Evolutionary conservation across 2,113 vertebrate genomes (phyloP).

Genomic region (Chloropsis cyanopogon): DNA sequence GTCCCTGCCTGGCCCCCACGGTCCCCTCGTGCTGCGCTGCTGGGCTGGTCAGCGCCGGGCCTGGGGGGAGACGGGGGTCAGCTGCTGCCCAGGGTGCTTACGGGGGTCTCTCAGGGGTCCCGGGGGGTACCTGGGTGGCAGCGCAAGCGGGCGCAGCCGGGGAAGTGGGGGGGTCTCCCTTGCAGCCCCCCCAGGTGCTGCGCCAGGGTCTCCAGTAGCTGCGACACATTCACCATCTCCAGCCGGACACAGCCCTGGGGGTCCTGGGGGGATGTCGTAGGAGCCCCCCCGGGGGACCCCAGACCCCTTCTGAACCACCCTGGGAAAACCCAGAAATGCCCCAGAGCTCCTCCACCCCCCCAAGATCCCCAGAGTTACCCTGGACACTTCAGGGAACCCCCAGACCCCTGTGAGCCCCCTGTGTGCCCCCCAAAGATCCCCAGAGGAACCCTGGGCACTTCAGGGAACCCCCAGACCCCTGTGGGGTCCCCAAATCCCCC

Average conservation of each 20-base stretch:
- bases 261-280: not conserved
- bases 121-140: not conserved
- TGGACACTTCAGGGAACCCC: not conserved
- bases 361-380: no score
- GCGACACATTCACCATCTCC: not conserved
- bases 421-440: no score
- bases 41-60: not conserved
- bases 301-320: not conserved
- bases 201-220: not conserved
- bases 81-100: not conserved
- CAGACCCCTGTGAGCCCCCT: no score
- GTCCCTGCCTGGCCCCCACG: not conserved
- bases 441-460: no score
- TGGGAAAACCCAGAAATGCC: not conserved
- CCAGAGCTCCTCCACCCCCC: not conserved
- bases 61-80: not conserved
- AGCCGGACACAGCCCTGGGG: not conserved
- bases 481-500: no score
- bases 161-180: not conserved
- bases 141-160: rapidly evolving
- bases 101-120: no score
- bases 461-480: no score
- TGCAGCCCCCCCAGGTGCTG: not conserved
- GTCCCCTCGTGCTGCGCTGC: not conserved
- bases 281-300: not conserved